These are phyloP conservation scores for Gyrodactylus bullatarudis DNA, from an alignment of 1,140 invertebrate species.

Conservation along the genomic window DNA sequence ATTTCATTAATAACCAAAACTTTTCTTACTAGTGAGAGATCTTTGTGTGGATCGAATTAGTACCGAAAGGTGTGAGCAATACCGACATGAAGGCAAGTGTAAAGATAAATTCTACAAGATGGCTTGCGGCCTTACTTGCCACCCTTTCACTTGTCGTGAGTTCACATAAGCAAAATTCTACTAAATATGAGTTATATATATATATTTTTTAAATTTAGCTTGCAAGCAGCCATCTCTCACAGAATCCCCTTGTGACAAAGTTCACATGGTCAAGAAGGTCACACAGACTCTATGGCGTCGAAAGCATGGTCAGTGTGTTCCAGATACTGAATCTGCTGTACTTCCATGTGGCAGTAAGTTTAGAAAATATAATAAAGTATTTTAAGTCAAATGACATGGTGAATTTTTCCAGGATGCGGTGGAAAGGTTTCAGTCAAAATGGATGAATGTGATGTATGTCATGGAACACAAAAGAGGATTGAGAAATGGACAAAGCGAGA, in stretches of 20 bases:
- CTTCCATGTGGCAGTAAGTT: not conserved
- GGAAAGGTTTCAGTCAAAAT: not conserved
- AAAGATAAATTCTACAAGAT: not conserved
- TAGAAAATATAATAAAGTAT: not conserved
- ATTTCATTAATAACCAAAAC: too few relatives aligned
- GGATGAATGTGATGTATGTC: not conserved
- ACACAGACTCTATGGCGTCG: not conserved
- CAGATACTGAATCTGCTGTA: not conserved
- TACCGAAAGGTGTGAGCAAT: not conserved
- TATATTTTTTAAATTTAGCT: not conserved
- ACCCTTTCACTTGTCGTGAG: not conserved
- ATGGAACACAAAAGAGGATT: not conserved
- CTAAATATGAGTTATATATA: not conserved
- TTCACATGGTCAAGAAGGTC: not conserved
- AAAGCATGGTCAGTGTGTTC: not conserved
- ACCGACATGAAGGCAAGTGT: slow-evolving; percentile 4
- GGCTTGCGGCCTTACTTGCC: not conserved
- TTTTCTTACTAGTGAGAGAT: too few relatives aligned
- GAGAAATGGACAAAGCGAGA: not conserved
- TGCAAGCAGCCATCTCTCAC: not conserved
- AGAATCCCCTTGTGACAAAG: not conserved
- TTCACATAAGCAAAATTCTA: not conserved
- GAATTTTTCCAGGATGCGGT: not conserved
- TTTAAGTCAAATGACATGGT: not conserved
- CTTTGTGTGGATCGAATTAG: slow-evolving; percentile 1